Percentiles rank a stretch among this genome's conserved stretches.
Evolutionary conservation across 2,888 invertebrate species (phyloP).

Genomic region (Epirrita christyi): DNA sequence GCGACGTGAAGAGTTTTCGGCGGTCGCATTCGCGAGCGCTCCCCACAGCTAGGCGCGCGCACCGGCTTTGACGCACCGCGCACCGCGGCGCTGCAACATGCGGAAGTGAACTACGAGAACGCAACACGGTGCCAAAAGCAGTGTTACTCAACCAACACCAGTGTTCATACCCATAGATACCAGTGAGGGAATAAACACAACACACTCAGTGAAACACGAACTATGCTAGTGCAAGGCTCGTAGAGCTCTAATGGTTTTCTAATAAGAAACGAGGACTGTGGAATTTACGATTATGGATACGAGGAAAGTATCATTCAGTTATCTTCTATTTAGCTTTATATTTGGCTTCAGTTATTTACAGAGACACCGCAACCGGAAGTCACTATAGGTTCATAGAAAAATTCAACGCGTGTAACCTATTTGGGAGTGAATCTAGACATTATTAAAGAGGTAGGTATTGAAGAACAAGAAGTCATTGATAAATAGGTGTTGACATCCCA

Average conservation of each 20-base stretch:
- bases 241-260: conserved; percentile 73
- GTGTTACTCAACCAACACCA: conserved; percentile 42
- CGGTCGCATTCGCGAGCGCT: conserved; percentile 83
- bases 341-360: conserved; percentile 1
- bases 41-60: conserved; percentile 71
- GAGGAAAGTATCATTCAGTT: conserved; percentile 77
- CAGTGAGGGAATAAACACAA: conserved; percentile 59
- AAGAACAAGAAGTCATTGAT: conserved; percentile 73
- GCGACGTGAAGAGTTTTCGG: conserved; percentile 81
- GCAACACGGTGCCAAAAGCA: conserved; percentile 27
- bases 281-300: conserved; percentile 76
- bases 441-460: conserved; percentile 52
- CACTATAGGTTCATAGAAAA: conserved; percentile 44
- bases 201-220: conserved; percentile 72
- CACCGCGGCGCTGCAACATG: conserved; percentile 74
- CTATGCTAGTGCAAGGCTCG: conserved; percentile 77
- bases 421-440: conserved; percentile 58
- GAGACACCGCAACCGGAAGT: conserved; percentile 51
- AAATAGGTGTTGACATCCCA: conserved; percentile 74
- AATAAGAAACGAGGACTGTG: conserved; percentile 74
- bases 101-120: conserved; percentile 76
- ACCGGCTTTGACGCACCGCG: conserved; percentile 42
- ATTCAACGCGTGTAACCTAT: conserved; percentile 55
- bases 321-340: conserved; percentile 37
- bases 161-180: conserved; percentile 37